phyloP scores from a whole-genome alignment of 2,797 vertebrate genomes.

The Pseudomugil gertrudae region DNA sequence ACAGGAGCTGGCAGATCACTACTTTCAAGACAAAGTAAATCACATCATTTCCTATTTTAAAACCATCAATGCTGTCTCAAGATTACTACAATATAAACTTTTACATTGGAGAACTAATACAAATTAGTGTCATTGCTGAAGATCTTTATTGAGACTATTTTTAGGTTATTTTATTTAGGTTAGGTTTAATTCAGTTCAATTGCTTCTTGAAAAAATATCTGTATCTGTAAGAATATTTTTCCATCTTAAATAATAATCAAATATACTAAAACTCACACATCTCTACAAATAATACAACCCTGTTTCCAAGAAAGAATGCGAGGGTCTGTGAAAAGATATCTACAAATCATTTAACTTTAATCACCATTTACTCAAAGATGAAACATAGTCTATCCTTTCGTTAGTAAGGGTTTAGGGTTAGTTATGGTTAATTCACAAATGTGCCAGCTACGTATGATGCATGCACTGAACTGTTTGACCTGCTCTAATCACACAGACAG shows the following conservation, averaged over 20 bases:
- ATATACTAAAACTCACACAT: background rate
- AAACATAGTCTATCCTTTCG: background rate
- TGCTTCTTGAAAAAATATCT: too few relatives aligned
- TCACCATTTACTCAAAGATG: background rate
- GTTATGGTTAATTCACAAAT: background rate
- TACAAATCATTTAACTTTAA: background rate
- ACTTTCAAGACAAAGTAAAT: slow-evolving; percentile 18
- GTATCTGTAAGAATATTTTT: too few relatives aligned
- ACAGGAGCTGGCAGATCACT: slow-evolving; percentile 72
- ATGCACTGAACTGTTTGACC: too few relatives aligned
- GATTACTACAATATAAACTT: background rate
- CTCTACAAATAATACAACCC: background rate
- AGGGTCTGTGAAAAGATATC: background rate
- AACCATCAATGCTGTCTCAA: background rate
- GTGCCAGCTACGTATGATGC: background rate
- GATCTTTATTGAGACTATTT: background rate
- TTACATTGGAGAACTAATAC: background rate
- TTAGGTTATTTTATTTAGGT: background rate
- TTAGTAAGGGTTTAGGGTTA: background rate
- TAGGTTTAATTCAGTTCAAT: too few relatives aligned
- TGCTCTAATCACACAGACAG: too few relatives aligned
- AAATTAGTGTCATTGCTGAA: background rate
- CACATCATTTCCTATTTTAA: background rate
- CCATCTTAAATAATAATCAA: background rate
- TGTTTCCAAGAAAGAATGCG: background rate